Percentiles rank a stretch among this genome's conserved stretches.
phyloP scores from a whole-genome alignment of 2,888 invertebrate genomes.

The Urechis unicinctus region DNA sequence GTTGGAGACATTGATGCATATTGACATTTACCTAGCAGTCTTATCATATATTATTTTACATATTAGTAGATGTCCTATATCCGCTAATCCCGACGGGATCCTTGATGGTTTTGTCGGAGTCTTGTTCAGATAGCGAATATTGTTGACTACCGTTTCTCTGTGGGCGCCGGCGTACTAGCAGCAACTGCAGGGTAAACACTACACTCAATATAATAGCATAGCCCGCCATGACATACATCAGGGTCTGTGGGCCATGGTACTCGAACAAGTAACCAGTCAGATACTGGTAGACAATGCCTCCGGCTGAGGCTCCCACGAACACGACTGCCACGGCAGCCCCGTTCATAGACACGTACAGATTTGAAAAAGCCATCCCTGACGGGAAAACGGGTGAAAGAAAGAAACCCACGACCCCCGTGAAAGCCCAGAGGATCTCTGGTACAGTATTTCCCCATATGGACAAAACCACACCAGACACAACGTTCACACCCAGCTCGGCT shows the following conservation, averaged over 20 bases:
- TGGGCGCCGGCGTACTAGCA: no score
- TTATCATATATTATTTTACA: no score
- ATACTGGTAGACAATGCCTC: conserved; percentile 26
- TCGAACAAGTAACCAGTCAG: conserved; percentile 27
- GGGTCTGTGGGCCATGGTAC: conserved; percentile 20
- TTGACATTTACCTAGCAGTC: no score
- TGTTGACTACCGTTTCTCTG: no score
- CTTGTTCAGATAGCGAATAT: no score
- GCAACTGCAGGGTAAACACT: no score
- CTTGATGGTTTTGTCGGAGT: no score
- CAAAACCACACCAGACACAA: conserved; percentile 20
- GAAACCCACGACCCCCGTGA: conserved; percentile 23
- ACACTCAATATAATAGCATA: no score
- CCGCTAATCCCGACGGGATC: no score
- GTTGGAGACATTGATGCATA: no score
- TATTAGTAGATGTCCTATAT: no score
- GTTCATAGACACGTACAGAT: conserved; percentile 27
- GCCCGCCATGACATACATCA: conserved; percentile 23
- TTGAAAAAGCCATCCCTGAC: conserved; percentile 27
- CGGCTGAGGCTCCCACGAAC: conserved; percentile 24
- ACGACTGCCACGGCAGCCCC: conserved; percentile 26
- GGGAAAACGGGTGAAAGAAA: conserved; percentile 29
- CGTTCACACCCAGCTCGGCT: conserved; percentile 19
- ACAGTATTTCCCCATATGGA: conserved; percentile 22
- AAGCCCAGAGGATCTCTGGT: conserved; percentile 23